Evolutionary conservation across 2,113 vertebrate genomes (phyloP), one percentile per base, ranked within the genome.

Genomic region (Zosterops borbonicus): DNA sequence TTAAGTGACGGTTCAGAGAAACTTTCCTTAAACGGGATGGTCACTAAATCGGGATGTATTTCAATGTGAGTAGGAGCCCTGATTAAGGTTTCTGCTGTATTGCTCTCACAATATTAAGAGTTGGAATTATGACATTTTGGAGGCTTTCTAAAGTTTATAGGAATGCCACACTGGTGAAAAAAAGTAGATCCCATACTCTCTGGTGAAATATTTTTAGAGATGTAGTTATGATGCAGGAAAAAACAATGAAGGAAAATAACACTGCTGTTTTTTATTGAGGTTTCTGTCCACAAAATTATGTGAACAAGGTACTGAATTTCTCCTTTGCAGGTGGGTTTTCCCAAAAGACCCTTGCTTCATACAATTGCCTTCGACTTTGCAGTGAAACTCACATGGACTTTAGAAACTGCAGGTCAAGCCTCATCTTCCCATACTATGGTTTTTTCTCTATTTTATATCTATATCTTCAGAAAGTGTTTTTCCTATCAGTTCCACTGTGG

Each of bases 1-100:
- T 97, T 97, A 97, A 82, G 56, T 68, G 93, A 92, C 0, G 29
- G 80, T 84, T 93, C 76, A 83, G 90, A 73, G 90, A 96, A 95
- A 92, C 90, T 97, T 94, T 78, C 53, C 89, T 93, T 92, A 73
- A 89, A 76, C 29, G 65, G 58, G 83, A 82, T 73, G 69, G 77
- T 62, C 4, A 2, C 71, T 94, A 94, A 92, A 91, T 76, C 0
- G 0, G 85, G 73, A 50, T 82, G 37, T 55, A 65, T 81, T 94
- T 96, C 88, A 92, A 18, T 60, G 59, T 19, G 71, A 50, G 44
- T 52, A 87, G 63, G n/a, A 81, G 69, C 53, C 23, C 58, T 39
- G 35, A 58, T 69, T 62, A 78, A 90, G 41, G 9, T 60, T 93
- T 87, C 47, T 64, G 16, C 68, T 78, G 17, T 20, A n/a, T 23